phyloP scores from a whole-genome alignment of 2,888 invertebrate species.

The Girardia tigrina region DNA sequence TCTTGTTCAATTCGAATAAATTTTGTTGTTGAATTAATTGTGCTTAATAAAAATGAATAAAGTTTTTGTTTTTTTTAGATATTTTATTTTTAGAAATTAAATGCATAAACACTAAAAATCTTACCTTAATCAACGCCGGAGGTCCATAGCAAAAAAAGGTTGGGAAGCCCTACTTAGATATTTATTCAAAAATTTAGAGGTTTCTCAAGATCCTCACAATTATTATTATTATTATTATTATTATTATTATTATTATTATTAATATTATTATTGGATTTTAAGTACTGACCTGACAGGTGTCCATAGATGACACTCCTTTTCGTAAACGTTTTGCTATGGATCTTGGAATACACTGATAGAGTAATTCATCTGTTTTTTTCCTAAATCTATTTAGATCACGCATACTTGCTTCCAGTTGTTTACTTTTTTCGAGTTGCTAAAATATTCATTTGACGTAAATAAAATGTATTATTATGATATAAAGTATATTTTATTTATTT shows the following conservation, averaged over 20 bases:
- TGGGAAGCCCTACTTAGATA: no score
- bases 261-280: background rate
- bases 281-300: conserved; percentile 73
- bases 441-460: conserved; percentile 37
- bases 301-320: conserved; percentile 83
- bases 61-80: no score
- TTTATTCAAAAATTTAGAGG: no score
- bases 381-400: conserved; percentile 82
- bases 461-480: background rate
- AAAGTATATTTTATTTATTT: conserved; percentile 4
- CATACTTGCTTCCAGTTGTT: conserved; percentile 89
- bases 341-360: conserved; percentile 97
- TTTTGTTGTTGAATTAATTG: no score
- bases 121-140: no score
- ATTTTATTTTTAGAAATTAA: no score
- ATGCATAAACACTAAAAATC: no score
- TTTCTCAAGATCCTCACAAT: no score
- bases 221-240: no score
- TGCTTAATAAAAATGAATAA: no score
- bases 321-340: conserved; percentile 82
- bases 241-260: background rate
- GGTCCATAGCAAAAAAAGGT: no score
- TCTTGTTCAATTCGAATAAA: no score
- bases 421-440: conserved; percentile 82
- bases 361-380: conserved; percentile 77